These are phyloP conservation scores for Sminthurides bifidus DNA, from an alignment of 1,140 invertebrate genomes.

Conservation along the genomic window DNA sequence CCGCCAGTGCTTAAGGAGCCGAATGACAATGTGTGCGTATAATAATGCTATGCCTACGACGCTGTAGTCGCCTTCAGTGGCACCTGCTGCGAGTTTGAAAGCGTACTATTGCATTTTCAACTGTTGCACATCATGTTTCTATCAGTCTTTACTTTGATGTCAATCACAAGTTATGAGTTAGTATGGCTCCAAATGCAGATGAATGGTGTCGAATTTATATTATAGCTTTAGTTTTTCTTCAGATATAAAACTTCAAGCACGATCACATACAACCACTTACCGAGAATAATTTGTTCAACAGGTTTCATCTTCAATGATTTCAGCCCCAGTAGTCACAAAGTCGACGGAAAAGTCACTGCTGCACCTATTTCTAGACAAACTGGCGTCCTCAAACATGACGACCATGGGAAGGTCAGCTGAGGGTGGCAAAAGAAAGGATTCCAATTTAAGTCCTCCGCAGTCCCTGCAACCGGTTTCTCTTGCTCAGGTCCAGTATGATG, in stretches of 20 bases:
- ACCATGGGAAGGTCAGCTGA: no score
- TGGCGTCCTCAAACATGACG: no score
- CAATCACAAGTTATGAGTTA: neutral
- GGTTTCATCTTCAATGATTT: neutral
- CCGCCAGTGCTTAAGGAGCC: neutral
- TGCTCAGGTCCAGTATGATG: slow-evolving; percentile 8
- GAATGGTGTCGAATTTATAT: no score
- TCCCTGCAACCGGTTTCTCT: neutral
- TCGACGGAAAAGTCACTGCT: neutral
- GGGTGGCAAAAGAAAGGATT: no score
- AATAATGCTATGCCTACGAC: neutral
- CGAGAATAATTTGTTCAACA: neutral
- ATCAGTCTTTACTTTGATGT: neutral
- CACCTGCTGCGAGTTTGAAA: neutral
- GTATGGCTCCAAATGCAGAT: no score
- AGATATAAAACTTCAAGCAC: no score
- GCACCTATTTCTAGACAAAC: no score
- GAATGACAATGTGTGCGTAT: neutral
- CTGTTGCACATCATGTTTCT: neutral
- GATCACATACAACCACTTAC: no score
- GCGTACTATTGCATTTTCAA: neutral
- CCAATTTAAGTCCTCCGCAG: no score
- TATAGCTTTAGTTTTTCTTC: no score
- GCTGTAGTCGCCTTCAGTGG: neutral
- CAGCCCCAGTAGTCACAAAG: neutral